Evolutionary conservation across 2,113 vertebrate genomes (phyloP).

Genomic region (Elachura formosa): DNA sequence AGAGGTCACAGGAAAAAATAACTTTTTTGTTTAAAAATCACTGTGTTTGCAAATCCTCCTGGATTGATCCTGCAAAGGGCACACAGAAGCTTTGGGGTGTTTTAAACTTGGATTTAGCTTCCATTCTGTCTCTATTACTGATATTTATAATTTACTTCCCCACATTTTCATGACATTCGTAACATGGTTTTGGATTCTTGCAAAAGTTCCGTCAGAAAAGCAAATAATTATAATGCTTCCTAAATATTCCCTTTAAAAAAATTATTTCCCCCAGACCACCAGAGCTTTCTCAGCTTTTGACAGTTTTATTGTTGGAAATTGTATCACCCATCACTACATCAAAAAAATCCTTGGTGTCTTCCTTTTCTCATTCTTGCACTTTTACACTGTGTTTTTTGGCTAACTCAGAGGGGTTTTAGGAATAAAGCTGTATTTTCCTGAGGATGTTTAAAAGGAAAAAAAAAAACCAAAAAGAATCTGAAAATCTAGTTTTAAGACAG

Average conservation of each 20-base stretch:
- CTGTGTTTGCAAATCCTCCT: not conserved
- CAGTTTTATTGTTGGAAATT: not conserved
- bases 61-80: not conserved
- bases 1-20: not conserved
- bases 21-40: not conserved
- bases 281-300: not conserved
- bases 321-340: not conserved
- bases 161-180: accelerated
- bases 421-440: not conserved
- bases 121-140: not conserved
- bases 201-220: not conserved
- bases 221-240: not conserved
- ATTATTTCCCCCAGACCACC: not conserved
- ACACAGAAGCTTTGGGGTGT: not conserved
- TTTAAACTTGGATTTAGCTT: not conserved
- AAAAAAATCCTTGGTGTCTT: not conserved
- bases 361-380: not conserved
- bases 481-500: not conserved
- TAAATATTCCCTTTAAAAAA: not conserved
- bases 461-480: not conserved
- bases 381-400: not conserved
- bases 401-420: not conserved
- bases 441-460: not conserved
- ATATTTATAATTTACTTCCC: not conserved
- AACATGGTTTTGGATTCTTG: not conserved